Evolutionary conservation across 2,113 vertebrate genomes (phyloP), one percentile per base, ranked within the genome.

Genomic region (Eulemur macaco): DNA sequence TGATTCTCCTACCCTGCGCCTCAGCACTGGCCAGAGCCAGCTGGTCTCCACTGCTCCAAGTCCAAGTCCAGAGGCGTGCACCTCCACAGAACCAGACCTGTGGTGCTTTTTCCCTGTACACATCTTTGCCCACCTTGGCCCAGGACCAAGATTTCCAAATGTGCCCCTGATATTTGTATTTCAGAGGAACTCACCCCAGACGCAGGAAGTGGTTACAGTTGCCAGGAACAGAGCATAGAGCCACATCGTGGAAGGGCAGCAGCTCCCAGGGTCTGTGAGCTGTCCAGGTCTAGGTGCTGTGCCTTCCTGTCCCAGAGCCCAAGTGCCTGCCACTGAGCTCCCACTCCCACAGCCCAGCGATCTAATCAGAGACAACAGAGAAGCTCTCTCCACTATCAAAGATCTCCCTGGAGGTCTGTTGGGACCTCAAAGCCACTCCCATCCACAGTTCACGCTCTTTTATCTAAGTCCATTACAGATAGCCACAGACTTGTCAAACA

Each of bases 161-260:
- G 27, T 27, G 23, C 6, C 66, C 23, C 5, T 1, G 9, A 15
- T 29, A 6, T 66, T n/a, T 89, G 29, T 78, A 74, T 73, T 82
- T 74, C n/a, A n/a, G 45, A 78, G 69, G 8, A 6, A 97, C 97
- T 95, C 42, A 96, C 93, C 96, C 73, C 50, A 27, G 34, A 56
- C 37, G 2, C 6, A 14, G 21, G 11, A 93, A 58, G 42, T 4
- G 2, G 29, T 1, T 0, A 96, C 42, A 29, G 18, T 90, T 4
- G 71, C 17, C 83, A 92, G n/a, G 76, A 83, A 0, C 31, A 96
- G 13, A 34, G 23, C 8, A 1, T 7, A n/a, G 50, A 89, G 20
- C 54, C 68, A 56, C 96, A 97, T 96, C 4, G 14, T 83, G 66
- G 9, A 58, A 39, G 37, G 39, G 6, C 23, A 54, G 52, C 42